These are phyloP conservation scores for Passerina amoena DNA, from an alignment of 2,113 vertebrate species.

Conservation along the genomic window DNA sequence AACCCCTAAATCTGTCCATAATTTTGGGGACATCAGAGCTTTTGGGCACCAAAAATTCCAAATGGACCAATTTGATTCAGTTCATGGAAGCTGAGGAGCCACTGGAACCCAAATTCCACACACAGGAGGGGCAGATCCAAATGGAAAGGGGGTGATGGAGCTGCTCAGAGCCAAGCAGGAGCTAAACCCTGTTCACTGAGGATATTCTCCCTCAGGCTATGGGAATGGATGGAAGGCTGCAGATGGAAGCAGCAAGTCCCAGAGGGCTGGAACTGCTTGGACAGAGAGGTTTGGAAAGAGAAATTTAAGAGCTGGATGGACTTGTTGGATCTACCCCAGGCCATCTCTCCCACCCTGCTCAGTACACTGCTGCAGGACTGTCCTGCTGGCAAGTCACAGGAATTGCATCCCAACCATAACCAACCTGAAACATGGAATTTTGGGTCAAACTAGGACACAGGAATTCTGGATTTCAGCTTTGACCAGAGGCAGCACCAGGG, in stretches of 20 bases:
- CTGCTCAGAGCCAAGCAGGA: not conserved
- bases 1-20: not conserved
- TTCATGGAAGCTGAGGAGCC: not conserved
- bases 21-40: fast-evolving
- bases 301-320: not conserved
- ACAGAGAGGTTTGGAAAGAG: not conserved
- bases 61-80: not conserved
- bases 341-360: not conserved
- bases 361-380: fast-evolving
- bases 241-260: not conserved
- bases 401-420: not conserved
- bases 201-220: not conserved
- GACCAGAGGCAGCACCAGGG: not conserved
- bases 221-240: not conserved
- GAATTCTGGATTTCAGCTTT: fast-evolving
- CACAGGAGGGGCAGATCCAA: not conserved
- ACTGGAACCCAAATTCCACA: fast-evolving
- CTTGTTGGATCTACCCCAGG: not conserved
- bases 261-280: not conserved
- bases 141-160: not conserved
- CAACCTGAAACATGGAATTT: not conserved
- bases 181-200: not conserved
- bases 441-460: not conserved
- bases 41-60: not conserved
- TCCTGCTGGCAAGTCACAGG: not conserved